Percentiles rank a stretch among this genome's conserved stretches.
phyloP scores from a whole-genome alignment of 2,888 invertebrate species.

The Drosophila pseudotakahashii region DNA sequence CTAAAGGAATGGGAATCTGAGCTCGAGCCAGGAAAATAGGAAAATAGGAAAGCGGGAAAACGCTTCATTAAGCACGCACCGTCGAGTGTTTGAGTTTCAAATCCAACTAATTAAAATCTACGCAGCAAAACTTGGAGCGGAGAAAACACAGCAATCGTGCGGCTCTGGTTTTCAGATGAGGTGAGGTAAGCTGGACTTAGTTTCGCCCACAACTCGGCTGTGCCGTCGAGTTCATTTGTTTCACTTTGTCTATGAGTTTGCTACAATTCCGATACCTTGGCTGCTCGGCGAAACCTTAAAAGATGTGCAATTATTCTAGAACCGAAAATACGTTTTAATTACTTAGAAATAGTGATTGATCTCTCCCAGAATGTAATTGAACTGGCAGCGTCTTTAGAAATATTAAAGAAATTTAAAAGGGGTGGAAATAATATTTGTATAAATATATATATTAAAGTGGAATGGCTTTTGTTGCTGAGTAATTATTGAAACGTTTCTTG shows the following conservation, averaged over 20 bases:
- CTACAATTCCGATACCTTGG: background rate
- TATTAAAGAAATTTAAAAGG: background rate
- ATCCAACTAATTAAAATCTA: constrained; percentile 77
- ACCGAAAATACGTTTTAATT: constrained; percentile 18
- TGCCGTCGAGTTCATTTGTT: constrained; percentile 20
- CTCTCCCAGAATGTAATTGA: constrained; percentile 19
- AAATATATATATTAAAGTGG: too few relatives aligned
- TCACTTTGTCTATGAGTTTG: constrained; percentile 15
- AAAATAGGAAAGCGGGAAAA: constrained; percentile 25
- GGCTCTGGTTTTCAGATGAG: constrained; percentile 12
- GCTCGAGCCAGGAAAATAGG: constrained; percentile 10
- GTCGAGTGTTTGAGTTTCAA: constrained; percentile 64
- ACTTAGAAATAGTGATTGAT: background rate
- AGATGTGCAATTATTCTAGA: background rate
- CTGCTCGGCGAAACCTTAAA: constrained; percentile 3
- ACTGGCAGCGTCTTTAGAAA: background rate
- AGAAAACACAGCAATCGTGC: constrained; percentile 2
- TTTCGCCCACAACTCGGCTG: background rate
- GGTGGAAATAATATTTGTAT: background rate
- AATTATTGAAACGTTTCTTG: too few relatives aligned
- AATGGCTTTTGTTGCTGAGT: background rate
- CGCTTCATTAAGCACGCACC: constrained; percentile 70
- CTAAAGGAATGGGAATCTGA: background rate
- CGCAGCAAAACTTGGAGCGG: constrained; percentile 57
- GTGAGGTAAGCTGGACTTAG: constrained; percentile 9